These are phyloP conservation scores for Thunnus albacares DNA, from an alignment of 2,797 vertebrate genomes.

Conservation along the genomic window DNA sequence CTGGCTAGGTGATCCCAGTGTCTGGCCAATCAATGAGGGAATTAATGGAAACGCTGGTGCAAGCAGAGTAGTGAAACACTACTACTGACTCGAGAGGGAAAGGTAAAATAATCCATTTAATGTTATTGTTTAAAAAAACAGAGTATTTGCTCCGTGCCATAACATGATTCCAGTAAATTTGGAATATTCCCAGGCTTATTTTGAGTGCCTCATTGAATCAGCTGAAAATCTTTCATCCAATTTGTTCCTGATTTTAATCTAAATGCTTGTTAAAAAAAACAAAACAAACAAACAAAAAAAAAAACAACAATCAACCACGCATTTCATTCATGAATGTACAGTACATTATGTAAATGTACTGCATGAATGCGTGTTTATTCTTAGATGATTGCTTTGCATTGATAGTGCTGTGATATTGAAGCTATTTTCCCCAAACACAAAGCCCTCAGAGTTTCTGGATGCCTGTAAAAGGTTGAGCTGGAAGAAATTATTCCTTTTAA, in stretches of 20 bases:
- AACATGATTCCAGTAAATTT: slow-evolving; percentile 43
- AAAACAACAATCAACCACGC: slow-evolving; percentile 44
- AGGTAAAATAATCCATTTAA: slow-evolving; percentile 51
- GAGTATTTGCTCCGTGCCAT: slow-evolving; percentile 25
- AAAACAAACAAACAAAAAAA: not conserved
- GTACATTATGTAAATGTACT: slow-evolving; percentile 69
- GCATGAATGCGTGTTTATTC: slow-evolving; percentile 60
- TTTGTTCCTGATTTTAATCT: slow-evolving; percentile 69
- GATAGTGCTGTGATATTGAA: slow-evolving; percentile 50
- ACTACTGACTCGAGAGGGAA: slow-evolving; percentile 39
- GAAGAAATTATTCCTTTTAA: slow-evolving; percentile 66
- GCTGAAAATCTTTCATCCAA: slow-evolving; percentile 59
- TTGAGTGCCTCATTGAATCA: slow-evolving; percentile 49
- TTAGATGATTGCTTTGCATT: slow-evolving; percentile 55
- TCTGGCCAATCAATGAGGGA: slow-evolving; percentile 82
- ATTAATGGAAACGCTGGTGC: slow-evolving; percentile 77
- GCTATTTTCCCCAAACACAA: slow-evolving; percentile 48
- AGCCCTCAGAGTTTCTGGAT: slow-evolving; percentile 45
- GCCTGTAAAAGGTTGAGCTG: slow-evolving; percentile 57
- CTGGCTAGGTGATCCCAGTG: slow-evolving; percentile 79
- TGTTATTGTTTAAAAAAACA: slow-evolving; percentile 46
- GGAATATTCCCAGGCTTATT: slow-evolving; percentile 51
- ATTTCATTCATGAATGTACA: slow-evolving; percentile 68
- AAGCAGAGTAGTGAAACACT: slow-evolving; percentile 55
- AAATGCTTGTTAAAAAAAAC: slow-evolving; percentile 32